Evolutionary conservation across 92 coral and sea anemone species (phyloP), one percentile per base, ranked within the genome.

Genomic region (Palythoa grandiflora): DNA sequence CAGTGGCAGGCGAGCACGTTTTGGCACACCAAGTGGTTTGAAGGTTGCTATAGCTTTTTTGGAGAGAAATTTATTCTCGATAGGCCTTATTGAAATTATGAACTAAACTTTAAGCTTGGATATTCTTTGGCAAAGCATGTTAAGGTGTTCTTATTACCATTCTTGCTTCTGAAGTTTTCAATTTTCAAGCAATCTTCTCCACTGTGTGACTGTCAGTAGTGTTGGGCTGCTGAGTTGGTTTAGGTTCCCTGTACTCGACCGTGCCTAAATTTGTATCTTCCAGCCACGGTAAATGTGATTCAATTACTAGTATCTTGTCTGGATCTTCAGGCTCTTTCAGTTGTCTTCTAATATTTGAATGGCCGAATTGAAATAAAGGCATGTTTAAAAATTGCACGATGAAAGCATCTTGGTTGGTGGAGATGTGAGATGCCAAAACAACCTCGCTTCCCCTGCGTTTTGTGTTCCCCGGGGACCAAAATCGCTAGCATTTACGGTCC

Each of bases 221-320:
- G 65, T 72, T 66, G 85, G 75, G 68, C 92, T 81, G 92, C 92
- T 55, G 87, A 38, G 92, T 89, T 55, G 87, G n/a, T 48, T 77
- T 77, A 68, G 75, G 60, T 80, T 83, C 19, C 12, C 88, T 73
- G 81, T 89, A 77, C 81, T 89, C 92, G 68, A 83, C 73, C 71
- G 73, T 78, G 61, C 86, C 92, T 61, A 89, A 53, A 47, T 75
- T 83, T 73, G 78, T 89, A 80, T 88, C 87, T 74, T 79, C 87
- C 54, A 9, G 47, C 50, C 38, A 72, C 20, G 84, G 89, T 28
- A 87, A 61, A 87, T 77, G 89, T 16, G 89, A 87, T 77, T 87
- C 84, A 87, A 16, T 13, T 77, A 87, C 37, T 87, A 77, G 15
- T 87, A 77, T 81, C 89, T 86, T 83, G 68, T 57, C 89, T 75